Evolutionary conservation across 2,113 vertebrate species (phyloP), one percentile per base, ranked within the genome.

Genomic region (Pseudolaguvia tuberculata): DNA sequence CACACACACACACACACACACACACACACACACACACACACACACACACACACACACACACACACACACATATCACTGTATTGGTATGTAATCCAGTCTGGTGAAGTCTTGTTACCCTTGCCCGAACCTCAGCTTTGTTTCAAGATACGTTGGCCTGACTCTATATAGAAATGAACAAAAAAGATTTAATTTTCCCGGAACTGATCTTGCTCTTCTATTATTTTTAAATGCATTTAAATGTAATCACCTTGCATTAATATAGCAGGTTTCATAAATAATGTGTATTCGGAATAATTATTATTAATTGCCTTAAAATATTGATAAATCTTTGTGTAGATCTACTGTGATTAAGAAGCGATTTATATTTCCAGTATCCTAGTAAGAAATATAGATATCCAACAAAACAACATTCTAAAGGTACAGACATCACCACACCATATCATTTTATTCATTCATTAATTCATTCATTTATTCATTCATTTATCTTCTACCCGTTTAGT

Each of bases 211-310:
- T 89, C 90, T 89, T 84, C 76, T 91, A 89, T 90, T 82, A 79
- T 89, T 88, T 42, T 69, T 79, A 87, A 84, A 85, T 79, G 80
- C 66, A 82, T 73, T 87, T 90, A 90, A 90, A 89, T 90, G 86
- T 91, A 91, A 84, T 84, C 82, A 80, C 65, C 83, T 85, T 51
- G 59, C 77, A 85, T 87, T 90, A 90, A 90, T 87, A 88, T 88
- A 83, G 74, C 71, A 51, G 79, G 84, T 83, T 84, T 86, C 84
- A 86, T 88, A 88, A 90, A 88, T 86, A 88, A 80, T 83, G 69
- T 62, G 65, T 83, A 84, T 79, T 72, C 76, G 62, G 72, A 55
- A 76, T 69, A 18, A 29, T n/a, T 70, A 55, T 65, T 66, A 75
- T 62, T 61, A n/a, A 78, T 56, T 68, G 17, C 57, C 23, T 70